Percentiles rank a stretch among this genome's conserved stretches.
Evolutionary conservation across 2,888 invertebrate genomes (phyloP).

Genomic region (Tenodera sinensis): DNA sequence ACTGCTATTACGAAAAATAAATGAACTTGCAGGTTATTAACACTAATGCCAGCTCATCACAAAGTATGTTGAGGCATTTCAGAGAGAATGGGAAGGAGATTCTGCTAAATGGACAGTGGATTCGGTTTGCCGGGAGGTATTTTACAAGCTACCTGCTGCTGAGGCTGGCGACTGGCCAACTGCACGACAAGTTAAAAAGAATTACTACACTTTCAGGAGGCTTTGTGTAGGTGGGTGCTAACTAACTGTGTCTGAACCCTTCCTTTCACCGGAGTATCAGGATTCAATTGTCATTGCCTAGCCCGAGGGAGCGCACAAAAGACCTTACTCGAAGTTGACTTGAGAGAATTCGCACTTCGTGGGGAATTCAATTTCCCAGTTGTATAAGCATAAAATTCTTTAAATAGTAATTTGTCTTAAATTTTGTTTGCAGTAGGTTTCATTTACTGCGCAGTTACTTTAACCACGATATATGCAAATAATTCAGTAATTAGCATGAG

Average conservation of each 20-base stretch:
- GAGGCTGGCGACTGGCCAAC: neutral
- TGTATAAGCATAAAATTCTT: too few relatives aligned
- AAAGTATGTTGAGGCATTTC: neutral
- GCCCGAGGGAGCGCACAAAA: neutral
- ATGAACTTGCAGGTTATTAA: neutral
- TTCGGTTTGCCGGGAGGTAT: neutral
- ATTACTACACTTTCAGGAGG: neutral
- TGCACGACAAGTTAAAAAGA: neutral
- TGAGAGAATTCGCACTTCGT: neutral
- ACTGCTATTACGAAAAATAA: neutral
- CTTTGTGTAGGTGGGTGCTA: neutral
- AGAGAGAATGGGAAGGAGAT: neutral
- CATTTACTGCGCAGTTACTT: too few relatives aligned
- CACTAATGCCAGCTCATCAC: neutral
- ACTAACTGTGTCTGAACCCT: neutral
- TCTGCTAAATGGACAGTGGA: neutral
- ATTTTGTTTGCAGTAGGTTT: too few relatives aligned
- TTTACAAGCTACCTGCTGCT: neutral
- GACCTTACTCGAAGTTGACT: neutral
- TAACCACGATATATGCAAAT: too few relatives aligned
- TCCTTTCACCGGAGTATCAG: neutral
- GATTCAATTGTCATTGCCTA: neutral
- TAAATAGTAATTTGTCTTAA: too few relatives aligned
- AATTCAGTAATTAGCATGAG: too few relatives aligned
- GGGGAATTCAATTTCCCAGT: neutral